Evolutionary conservation across 2,113 vertebrate species (phyloP).

Genomic region (Haemorhous mexicanus): DNA sequence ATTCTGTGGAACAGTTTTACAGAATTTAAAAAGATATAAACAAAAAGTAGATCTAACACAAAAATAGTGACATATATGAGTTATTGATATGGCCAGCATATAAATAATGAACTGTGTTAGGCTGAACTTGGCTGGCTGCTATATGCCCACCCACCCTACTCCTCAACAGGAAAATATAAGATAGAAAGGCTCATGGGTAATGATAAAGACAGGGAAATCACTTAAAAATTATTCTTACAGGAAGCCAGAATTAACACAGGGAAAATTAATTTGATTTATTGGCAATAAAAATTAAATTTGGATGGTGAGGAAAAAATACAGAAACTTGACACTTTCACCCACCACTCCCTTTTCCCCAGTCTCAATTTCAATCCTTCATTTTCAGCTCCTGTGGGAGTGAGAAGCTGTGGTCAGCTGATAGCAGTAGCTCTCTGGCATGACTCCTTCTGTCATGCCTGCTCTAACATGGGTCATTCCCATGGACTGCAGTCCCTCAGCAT

Average conservation of each 20-base stretch:
- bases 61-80: not conserved
- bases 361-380: not conserved
- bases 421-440: not conserved
- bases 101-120: not conserved
- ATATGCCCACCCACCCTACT: not conserved
- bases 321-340: not conserved
- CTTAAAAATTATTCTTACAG: not conserved
- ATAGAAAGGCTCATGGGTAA: not conserved
- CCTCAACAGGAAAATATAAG: not conserved
- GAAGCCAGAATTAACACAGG: not conserved
- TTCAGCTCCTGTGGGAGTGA: not conserved
- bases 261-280: not conserved
- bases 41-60: not conserved
- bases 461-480: not conserved
- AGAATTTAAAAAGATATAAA: not conserved
- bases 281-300: not conserved
- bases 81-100: not conserved
- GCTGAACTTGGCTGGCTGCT: not conserved
- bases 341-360: not conserved
- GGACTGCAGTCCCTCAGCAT: not conserved
- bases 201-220: not conserved
- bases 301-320: not conserved
- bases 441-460: not conserved
- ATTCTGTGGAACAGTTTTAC: not conserved
- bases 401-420: not conserved